Evolutionary conservation across 2,113 vertebrate genomes (phyloP), one percentile per base, ranked within the genome.

Genomic region (Toxotes chatareus): DNA sequence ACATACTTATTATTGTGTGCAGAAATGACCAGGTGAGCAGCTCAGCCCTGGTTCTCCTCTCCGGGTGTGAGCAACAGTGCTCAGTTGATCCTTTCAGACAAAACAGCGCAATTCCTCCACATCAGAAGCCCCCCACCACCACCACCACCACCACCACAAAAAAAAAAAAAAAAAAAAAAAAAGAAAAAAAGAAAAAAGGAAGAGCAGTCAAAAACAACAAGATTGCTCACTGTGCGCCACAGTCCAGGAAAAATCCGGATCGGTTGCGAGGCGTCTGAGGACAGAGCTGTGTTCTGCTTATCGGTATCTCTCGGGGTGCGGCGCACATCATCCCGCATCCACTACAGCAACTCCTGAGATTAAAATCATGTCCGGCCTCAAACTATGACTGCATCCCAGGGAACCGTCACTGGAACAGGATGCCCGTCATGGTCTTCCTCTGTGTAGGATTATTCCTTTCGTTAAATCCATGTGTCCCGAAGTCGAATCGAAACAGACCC

Each of bases 1-100:
- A 94, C 94, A 83, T 94, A 95, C 94, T 93, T 94, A 78, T 81
- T 83, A 62, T 60, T 82, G 70, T 86, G 82, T 83, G 89, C 75
- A 86, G 86, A 86, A 85, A 86, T 53, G 83, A 86, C 68, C 86
- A 91, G 88, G 84, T 85, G 88, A 89, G 84, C 69, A 62, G 82
- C 73, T 85, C 72, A 79, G 85, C 55, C 63, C 83, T 44, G 81
- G 82, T 73, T 84, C 79, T 89, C 72, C 76, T 85, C 80, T 60
- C 46, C 46, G 53, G 77, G 47, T 84, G 65, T 80, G 84, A 87
- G 87, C 87, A 88, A 85, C 90, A 89, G 88, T 73, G 81, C 80
- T 89, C 89, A 78, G 78, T 68, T 73, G 89, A 87, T 89, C 73
- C 83, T 63, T 51, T 85, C 69, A 85, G 81, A 77, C 72, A 71